Evolutionary conservation across 2,797 vertebrate genomes (phyloP), one percentile per base, ranked within the genome.

Genomic region (Microctenopoma stevenorrisi): DNA sequence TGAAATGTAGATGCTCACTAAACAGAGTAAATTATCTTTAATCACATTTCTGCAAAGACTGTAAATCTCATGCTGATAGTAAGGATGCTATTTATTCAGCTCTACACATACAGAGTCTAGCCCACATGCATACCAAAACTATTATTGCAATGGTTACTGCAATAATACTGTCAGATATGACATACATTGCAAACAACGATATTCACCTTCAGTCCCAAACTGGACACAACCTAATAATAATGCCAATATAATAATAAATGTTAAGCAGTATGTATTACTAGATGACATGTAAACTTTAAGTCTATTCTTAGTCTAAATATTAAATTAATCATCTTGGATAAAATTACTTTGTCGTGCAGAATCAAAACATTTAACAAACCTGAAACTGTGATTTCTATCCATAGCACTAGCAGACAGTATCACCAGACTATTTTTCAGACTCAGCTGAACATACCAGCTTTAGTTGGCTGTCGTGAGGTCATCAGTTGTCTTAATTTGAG

Each of bases 401-500:
- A 9, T 48, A 42, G 42, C 61, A 46, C 16, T 49, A 28, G 37
- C 33, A n/a, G 60, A 26, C 64, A 59, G 57, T 60, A 55, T 78
- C 69, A 73, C 68, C 25, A 50, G 78, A 67, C 82, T 85, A 76
- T 35, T 75, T 82, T 76, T 78, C 40, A 81, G 72, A 33, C 72
- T 10, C 62, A 77, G 69, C 58, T 81, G 79, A 64, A 79, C 83
- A 79, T 64, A 64, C 74, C 52, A 57, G 82, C 50, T 75, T 33
- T 61, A 65, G 64, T 60, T 78, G 69, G 78, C 38, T 67, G 84
- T 42, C 0, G 37, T 82, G 83, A 85, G 74, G 76, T 89, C 88
- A 89, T 90, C 84, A 65, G 76, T 61, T 64, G 74, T 85, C 83
- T 87, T 83, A 83, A 83, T 86, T 88, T 87, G 83, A 89, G 82